phyloP scores from a whole-genome alignment of 1,140 invertebrate genomes.

The Macrobrachium rosenbergii region DNA sequence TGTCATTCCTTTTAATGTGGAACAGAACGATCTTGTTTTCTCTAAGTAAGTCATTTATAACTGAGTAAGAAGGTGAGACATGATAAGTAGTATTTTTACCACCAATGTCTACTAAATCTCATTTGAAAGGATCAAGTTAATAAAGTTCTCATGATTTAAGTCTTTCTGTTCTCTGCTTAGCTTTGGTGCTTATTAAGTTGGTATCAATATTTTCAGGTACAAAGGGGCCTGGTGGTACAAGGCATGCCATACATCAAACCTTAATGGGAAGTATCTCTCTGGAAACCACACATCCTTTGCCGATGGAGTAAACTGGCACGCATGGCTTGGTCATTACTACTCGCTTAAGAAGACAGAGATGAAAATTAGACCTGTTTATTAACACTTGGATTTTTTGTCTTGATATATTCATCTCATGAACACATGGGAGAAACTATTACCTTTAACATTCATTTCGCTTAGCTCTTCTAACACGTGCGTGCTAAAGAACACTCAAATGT shows the following conservation, averaged over 20 bases:
- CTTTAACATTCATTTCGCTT: no score
- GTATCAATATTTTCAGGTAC: background rate
- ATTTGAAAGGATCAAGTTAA: no score
- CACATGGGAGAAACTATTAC: no score
- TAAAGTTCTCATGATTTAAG: no score
- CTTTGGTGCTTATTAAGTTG: background rate
- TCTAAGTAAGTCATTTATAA: background rate
- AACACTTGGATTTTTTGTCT: background rate
- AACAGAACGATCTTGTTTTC: no score
- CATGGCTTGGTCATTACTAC: constrained; percentile 69
- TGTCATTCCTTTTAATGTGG: no score
- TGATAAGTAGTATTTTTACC: background rate
- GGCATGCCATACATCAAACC: constrained; percentile 66
- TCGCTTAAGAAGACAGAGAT: constrained; percentile 69
- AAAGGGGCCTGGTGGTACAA: constrained; percentile 69
- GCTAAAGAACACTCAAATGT: no score
- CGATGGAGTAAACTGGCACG: constrained; percentile 69
- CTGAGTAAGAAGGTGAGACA: background rate
- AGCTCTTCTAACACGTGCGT: no score
- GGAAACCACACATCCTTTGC: constrained; percentile 67
- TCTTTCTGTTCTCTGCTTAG: background rate
- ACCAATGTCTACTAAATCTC: no score
- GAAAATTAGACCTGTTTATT: constrained; percentile 68
- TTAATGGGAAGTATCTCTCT: constrained; percentile 68
- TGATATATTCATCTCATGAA: no score